Percentiles rank a stretch among this genome's conserved stretches.
Evolutionary conservation across 2,113 vertebrate genomes (phyloP).

Genomic region (Empidonax alnorum): DNA sequence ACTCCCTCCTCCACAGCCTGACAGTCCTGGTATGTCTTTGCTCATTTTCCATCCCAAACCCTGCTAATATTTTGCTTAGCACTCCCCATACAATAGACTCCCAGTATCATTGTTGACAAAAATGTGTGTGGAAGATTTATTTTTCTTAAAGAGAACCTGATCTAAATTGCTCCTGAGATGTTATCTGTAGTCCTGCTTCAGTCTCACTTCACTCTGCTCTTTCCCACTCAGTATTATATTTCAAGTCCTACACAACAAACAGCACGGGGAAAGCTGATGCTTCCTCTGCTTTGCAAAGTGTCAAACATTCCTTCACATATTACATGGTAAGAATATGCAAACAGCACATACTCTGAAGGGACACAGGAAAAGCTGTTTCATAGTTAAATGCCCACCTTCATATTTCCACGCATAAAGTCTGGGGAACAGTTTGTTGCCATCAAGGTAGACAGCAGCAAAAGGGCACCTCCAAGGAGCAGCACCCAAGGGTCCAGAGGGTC

Average conservation of each 20-base stretch:
- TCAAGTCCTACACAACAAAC: neutral
- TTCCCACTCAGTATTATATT: neutral
- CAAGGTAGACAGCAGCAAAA: neutral
- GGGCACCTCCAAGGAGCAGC: neutral
- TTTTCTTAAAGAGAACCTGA: neutral
- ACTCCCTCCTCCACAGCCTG: neutral
- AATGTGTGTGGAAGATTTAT: neutral
- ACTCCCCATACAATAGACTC: rapidly evolving
- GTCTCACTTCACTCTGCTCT: neutral
- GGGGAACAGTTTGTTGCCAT: neutral
- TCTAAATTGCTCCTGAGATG: neutral
- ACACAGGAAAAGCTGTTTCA: no score
- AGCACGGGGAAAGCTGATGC: neutral
- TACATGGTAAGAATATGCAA: neutral
- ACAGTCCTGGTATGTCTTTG: rapidly evolving
- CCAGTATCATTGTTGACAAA: neutral
- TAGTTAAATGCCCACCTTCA: neutral
- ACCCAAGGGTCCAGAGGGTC: no score
- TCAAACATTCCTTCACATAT: neutral
- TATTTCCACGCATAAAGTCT: neutral
- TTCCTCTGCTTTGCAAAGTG: neutral
- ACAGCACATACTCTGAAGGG: rapidly evolving
- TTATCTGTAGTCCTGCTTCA: neutral
- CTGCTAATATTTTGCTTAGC: rapidly evolving
- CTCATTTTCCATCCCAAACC: neutral